Conservation (phyloP, 2,797 vertebrate species). For the Peromyscus attwateri region DNA sequence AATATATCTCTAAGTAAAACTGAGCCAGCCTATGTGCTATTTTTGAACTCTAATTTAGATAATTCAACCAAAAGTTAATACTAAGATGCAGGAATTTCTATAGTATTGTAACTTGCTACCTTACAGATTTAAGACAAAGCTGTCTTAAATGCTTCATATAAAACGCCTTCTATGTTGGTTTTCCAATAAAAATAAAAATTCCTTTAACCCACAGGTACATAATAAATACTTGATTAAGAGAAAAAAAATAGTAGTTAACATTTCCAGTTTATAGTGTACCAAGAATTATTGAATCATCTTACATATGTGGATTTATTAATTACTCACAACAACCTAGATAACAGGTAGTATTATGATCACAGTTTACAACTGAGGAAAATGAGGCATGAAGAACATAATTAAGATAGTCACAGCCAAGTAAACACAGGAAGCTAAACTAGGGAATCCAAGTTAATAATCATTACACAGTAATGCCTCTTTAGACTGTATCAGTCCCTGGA, state of each 20-base stretch:
- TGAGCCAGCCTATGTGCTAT: background rate
- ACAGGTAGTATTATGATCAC: slow-evolving; percentile 1
- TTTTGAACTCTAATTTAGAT: slow-evolving; percentile 49
- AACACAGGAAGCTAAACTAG: background rate
- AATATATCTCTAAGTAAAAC: background rate
- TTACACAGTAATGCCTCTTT: background rate
- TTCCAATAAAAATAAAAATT: slow-evolving; percentile 48
- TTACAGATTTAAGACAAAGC: slow-evolving; percentile 38
- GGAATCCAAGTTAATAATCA: background rate
- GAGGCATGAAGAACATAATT: background rate
- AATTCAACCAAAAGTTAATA: slow-evolving; percentile 36
- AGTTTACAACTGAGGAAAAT: slow-evolving; percentile 47
- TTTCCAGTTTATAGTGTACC: slow-evolving; percentile 2
- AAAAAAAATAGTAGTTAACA: background rate
- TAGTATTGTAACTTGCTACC: background rate
- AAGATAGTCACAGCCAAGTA: slow-evolving; percentile 28
- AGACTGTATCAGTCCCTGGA: slow-evolving; percentile 28
- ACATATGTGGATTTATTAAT: slow-evolving; percentile 40
- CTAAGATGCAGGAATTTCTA: background rate
- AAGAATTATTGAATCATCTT: slow-evolving; percentile 52
- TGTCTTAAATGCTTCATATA: slow-evolving; percentile 27
- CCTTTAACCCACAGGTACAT: background rate
- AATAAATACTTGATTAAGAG: no score
- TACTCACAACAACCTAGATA: background rate
- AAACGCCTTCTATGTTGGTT: background rate